Conservation (phyloP, 2,888 invertebrate genomes). For the Tipula lateralis region DNA sequence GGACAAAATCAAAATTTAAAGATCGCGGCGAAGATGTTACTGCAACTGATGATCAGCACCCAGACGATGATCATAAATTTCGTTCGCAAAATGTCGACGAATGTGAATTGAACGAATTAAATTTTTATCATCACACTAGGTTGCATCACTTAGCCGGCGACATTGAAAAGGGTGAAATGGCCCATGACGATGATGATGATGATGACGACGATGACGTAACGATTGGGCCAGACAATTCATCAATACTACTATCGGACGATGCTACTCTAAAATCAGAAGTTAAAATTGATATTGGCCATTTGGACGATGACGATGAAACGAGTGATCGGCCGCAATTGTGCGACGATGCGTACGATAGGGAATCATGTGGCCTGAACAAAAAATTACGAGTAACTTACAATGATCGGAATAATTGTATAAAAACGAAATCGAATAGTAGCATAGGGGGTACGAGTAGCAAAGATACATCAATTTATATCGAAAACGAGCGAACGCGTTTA, state of each 20-base stretch:
- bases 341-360: background rate
- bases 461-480: background rate
- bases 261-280: background rate
- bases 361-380: background rate
- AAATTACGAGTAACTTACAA: background rate
- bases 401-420: background rate
- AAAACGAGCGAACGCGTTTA: conserved; percentile 37
- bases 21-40: conserved; percentile 30
- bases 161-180: background rate
- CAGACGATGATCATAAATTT: background rate
- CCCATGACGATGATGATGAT: conserved; percentile 26
- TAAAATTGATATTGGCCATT: background rate
- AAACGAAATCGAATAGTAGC: background rate
- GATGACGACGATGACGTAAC: conserved; percentile 29
- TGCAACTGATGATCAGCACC: background rate
- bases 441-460: background rate
- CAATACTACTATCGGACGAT: background rate
- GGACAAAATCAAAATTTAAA: conserved; percentile 33
- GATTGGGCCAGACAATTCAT: conserved; percentile 21
- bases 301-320: background rate
- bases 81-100: background rate
- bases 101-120: background rate
- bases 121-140: background rate
- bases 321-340: background rate
- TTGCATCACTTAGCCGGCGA: background rate